Conservation (phyloP, 2,888 invertebrate species). For the Athetis lepigone region DNA sequence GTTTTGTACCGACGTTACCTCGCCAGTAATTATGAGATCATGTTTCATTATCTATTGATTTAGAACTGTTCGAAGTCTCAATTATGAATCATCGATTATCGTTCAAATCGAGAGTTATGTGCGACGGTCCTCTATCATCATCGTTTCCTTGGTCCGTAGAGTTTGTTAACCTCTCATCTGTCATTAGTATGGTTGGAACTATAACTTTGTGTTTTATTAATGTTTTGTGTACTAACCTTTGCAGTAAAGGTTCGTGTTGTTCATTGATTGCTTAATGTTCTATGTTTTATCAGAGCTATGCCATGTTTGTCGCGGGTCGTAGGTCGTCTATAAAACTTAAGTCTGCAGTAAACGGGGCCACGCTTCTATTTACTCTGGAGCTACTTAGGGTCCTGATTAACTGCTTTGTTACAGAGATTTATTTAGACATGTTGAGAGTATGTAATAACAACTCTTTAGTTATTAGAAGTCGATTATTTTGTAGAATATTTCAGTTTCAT, state of each 20-base stretch:
- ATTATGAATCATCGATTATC: slow-evolving; percentile 87
- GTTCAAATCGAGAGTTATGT: slow-evolving; percentile 80
- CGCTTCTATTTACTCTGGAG: slow-evolving; percentile 41
- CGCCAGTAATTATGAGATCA: slow-evolving; percentile 87
- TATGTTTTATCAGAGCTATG: slow-evolving; percentile 56
- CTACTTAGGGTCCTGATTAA: slow-evolving; percentile 38
- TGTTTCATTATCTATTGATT: slow-evolving; percentile 88
- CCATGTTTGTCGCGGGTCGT: slow-evolving; percentile 50
- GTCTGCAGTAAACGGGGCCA: slow-evolving; percentile 44
- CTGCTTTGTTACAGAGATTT: slow-evolving; percentile 21
- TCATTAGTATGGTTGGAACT: slow-evolving; percentile 64
- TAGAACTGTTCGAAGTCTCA: slow-evolving; percentile 85
- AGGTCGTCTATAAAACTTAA: slow-evolving; percentile 56
- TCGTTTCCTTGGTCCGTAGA: slow-evolving; percentile 69
- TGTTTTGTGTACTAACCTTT: slow-evolving; percentile 66
- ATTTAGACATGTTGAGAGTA: slow-evolving; percentile 17
- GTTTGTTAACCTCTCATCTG: slow-evolving; percentile 77
- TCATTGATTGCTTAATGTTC: slow-evolving; percentile 56
- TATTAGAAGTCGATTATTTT: background rate
- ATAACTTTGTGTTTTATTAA: slow-evolving; percentile 67
- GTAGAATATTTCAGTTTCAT: background rate
- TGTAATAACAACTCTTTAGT: background rate
- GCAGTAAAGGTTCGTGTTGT: slow-evolving; percentile 61
- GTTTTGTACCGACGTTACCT: slow-evolving; percentile 82
- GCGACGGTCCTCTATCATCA: slow-evolving; percentile 80